Conservation (phyloP, 2,797 vertebrate genomes). For the Carcharodon carcharias region DNA sequence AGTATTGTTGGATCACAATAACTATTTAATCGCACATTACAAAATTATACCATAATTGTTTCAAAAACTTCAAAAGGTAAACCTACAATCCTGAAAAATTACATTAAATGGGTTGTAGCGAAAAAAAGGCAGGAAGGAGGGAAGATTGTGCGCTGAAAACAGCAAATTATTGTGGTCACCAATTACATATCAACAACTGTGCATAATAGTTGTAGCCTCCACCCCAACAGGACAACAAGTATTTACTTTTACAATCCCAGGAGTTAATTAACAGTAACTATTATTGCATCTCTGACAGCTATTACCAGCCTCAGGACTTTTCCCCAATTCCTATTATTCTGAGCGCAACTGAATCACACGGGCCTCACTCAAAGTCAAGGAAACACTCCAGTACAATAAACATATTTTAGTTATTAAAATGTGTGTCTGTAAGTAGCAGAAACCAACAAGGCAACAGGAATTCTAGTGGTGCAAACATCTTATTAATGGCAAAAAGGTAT, state of each 20-base stretch:
- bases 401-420: background rate
- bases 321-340: background rate
- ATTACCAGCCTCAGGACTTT: background rate
- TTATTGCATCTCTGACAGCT: background rate
- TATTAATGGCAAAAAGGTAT: background rate
- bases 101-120: background rate
- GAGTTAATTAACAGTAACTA: constrained; percentile 19
- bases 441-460: background rate
- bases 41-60: constrained; percentile 11
- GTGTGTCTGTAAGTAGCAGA: background rate
- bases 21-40: constrained; percentile 11
- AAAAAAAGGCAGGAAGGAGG: background rate
- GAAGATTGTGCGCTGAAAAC: background rate
- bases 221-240: background rate
- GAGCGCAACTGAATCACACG: background rate
- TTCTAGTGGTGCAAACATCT: background rate
- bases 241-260: constrained; percentile 26
- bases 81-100: background rate
- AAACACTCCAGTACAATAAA: background rate
- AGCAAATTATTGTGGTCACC: background rate
- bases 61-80: background rate
- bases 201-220: background rate
- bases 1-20: background rate
- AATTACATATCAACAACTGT: constrained; percentile 12
- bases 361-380: background rate